These are phyloP conservation scores for Pontoporia blainvillei DNA, from an alignment of 2,113 vertebrate genomes.

Conservation along the genomic window DNA sequence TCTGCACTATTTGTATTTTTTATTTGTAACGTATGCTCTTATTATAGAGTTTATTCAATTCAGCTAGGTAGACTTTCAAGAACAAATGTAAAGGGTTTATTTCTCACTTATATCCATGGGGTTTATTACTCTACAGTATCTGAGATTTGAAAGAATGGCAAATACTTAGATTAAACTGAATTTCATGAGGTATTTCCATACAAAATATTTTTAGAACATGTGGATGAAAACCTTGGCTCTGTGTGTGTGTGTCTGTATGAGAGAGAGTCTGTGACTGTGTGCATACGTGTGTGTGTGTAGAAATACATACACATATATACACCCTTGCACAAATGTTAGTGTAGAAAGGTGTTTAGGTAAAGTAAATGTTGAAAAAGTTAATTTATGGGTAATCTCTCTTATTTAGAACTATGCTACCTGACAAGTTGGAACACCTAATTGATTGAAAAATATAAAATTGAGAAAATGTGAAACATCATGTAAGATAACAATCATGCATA, in stretches of 20 bases:
- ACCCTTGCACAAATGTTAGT: background rate
- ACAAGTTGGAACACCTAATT: background rate
- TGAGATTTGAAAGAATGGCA: background rate
- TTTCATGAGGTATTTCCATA: background rate
- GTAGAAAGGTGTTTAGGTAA: background rate
- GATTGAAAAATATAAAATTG: slow-evolving; percentile 27
- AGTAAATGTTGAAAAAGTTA: background rate
- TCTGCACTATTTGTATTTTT: background rate
- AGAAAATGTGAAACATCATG: background rate
- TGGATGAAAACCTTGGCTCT: background rate
- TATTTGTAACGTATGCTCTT: background rate
- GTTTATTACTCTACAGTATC: background rate
- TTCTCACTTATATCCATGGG: background rate
- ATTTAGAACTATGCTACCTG: background rate
- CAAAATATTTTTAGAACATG: background rate
- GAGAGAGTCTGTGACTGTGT: background rate
- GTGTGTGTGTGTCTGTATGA: accelerated
- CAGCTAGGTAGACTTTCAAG: background rate
- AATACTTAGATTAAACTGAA: background rate
- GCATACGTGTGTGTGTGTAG: background rate
- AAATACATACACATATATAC: background rate
- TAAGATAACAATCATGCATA: background rate
- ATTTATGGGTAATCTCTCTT: background rate
- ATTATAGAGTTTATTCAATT: background rate
- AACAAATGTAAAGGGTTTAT: background rate